A percentile compares a stretch with the other conserved stretches of the same genome.
phyloP scores from a whole-genome alignment of 1,140 invertebrate genomes.

The Papilio polytes region DNA sequence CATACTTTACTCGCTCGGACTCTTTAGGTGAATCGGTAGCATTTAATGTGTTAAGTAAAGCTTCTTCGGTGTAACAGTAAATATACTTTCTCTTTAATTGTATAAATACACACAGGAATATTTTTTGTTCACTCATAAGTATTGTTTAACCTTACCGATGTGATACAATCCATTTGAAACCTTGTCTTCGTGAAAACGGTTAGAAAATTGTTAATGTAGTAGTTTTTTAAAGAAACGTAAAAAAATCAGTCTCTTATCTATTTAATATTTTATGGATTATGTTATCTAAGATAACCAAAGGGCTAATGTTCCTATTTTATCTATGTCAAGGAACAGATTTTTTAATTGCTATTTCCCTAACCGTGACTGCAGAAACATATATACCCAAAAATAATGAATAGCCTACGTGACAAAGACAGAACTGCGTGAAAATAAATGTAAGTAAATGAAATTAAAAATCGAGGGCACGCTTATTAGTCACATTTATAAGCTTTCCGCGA shows the following conservation, averaged over 20 bases:
- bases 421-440: not conserved
- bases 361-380: too few species aligned
- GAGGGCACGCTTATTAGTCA: conserved; percentile 8
- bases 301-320: not conserved
- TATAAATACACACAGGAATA: not conserved
- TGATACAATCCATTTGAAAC: too few species aligned
- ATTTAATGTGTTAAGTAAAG: not conserved
- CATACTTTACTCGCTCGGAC: too few species aligned
- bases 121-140: not conserved
- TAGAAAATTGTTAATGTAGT: too few species aligned
- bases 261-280: not conserved
- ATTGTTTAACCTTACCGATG: too few species aligned
- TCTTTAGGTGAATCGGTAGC: too few species aligned
- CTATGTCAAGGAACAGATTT: not conserved
- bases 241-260: not conserved
- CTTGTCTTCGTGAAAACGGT: too few species aligned
- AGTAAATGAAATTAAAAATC: conserved; percentile 6
- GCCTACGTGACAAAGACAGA: not conserved
- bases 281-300: conserved; percentile 3
- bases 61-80: not conserved
- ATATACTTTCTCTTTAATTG: not conserved
- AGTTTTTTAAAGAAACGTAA: too few species aligned
- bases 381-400: not conserved
- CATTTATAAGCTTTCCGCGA: conserved; percentile 10
- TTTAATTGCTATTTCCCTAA: not conserved